Conservation (phyloP, 2,797 vertebrate species). For the Rhincodon typus region DNA sequence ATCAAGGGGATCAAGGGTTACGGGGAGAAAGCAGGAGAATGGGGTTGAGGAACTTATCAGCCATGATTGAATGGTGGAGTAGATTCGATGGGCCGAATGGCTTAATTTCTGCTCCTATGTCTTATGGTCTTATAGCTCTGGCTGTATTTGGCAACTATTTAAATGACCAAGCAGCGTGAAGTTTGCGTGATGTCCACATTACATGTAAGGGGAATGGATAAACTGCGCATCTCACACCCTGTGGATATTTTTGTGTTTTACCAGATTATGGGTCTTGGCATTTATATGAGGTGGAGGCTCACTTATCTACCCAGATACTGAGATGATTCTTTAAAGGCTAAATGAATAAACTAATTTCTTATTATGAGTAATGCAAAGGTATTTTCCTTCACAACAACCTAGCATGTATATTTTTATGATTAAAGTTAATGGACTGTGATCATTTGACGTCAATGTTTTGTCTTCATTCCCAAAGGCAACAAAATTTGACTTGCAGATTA, state of each 20-base stretch:
- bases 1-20: too few species aligned
- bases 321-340: neutral
- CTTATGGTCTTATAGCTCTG: neutral
- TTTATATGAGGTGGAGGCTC: neutral
- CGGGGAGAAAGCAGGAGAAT: too few species aligned
- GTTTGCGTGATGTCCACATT: neutral
- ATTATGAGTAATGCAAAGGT: neutral
- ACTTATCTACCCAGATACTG: neutral
- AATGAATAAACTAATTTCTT: neutral
- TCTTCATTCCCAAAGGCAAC: slow-evolving; percentile 6
- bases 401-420: slow-evolving; percentile 3
- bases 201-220: neutral
- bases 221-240: too few species aligned
- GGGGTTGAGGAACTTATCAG: too few species aligned
- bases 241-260: neutral
- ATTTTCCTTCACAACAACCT: neutral
- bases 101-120: too few species aligned
- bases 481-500: neutral
- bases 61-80: too few species aligned
- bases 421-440: slow-evolving; percentile 2
- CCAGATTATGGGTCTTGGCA: neutral
- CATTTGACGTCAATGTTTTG: slow-evolving; percentile 11
- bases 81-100: too few species aligned
- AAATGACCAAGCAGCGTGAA: neutral
- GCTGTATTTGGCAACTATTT: neutral